Conservation (phyloP, 2,797 vertebrate species). For the Cuniculus paca region DNA sequence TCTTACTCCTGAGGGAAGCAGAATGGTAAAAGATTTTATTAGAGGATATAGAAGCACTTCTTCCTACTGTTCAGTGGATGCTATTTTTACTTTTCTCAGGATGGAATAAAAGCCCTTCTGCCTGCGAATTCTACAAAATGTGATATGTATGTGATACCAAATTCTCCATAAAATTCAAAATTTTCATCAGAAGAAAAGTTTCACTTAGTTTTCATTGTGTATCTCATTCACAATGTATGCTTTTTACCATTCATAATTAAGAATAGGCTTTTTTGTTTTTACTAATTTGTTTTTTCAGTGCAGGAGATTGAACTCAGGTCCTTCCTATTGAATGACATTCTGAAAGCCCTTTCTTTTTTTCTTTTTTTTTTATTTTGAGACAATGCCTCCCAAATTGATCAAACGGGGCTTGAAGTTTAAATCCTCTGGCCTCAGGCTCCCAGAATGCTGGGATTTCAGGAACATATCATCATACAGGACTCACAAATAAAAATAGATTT, state of each 20-base stretch:
- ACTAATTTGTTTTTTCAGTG: neutral
- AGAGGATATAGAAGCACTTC: neutral
- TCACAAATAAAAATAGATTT: neutral
- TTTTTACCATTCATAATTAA: neutral
- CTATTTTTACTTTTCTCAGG: neutral
- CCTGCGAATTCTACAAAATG: neutral
- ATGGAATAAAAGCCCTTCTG: slow-evolving; percentile 52
- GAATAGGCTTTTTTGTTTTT: neutral
- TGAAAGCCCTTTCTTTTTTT: neutral
- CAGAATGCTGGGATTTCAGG: neutral
- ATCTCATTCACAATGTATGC: neutral
- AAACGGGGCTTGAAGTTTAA: neutral
- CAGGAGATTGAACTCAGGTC: neutral
- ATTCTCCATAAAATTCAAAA: slow-evolving; percentile 51
- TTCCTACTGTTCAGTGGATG: slow-evolving; percentile 34
- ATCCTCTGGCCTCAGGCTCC: neutral
- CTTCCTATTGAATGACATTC: neutral
- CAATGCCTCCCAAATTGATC: neutral
- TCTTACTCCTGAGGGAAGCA: slow-evolving; percentile 66
- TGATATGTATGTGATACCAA: neutral
- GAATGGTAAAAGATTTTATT: slow-evolving; percentile 64
- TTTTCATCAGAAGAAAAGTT: neutral
- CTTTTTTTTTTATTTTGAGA: neutral
- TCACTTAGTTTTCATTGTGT: neutral
- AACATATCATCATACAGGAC: neutral